A percentile compares a stretch with the other conserved stretches of the same genome.
These are phyloP conservation scores for Paragorgia papillata DNA, from an alignment of 92 coral and sea anemone species.

Conservation along the genomic window DNA sequence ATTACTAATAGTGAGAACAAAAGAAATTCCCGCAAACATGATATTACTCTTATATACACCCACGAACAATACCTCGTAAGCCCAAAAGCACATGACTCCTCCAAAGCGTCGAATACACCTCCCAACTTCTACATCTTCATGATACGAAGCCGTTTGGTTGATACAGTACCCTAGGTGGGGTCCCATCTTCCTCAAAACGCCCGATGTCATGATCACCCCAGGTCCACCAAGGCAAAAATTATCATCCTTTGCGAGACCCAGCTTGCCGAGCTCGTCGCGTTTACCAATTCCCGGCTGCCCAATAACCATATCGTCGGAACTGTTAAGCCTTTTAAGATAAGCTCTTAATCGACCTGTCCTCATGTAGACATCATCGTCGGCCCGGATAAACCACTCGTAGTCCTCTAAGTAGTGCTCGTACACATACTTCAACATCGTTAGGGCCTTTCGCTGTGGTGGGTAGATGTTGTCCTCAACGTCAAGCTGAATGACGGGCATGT, in stretches of 20 bases:
- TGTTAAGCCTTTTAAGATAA: slow-evolving; percentile 79
- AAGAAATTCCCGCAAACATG: too few species aligned
- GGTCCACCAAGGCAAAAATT: slow-evolving; percentile 99
- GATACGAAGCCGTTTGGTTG: slow-evolving; percentile 71
- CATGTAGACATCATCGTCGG: too few species aligned
- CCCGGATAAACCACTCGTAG: too few species aligned
- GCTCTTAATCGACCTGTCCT: slow-evolving; percentile 72
- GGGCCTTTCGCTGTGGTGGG: slow-evolving; percentile 90
- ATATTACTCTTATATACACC: too few species aligned
- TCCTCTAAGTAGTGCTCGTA: too few species aligned
- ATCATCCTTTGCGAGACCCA: slow-evolving; percentile 74
- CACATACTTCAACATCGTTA: slow-evolving; percentile 93
- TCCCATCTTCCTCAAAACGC: too few species aligned
- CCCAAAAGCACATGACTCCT: slow-evolving; percentile 94
- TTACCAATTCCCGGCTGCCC: too few species aligned
- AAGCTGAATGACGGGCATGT: slow-evolving; percentile 72
- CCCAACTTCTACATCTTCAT: slow-evolving; percentile 97
- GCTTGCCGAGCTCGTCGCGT: too few species aligned
- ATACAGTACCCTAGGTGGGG: slow-evolving; percentile 82
- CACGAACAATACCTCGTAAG: slow-evolving; percentile 98
- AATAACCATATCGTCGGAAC: slow-evolving; percentile 86
- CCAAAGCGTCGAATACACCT: slow-evolving; percentile 90
- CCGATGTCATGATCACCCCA: too few species aligned
- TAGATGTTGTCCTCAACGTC: slow-evolving; percentile 89
- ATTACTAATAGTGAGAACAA: too few species aligned